phyloP scores from a whole-genome alignment of 2,113 vertebrate genomes.

The Eira barbara region DNA sequence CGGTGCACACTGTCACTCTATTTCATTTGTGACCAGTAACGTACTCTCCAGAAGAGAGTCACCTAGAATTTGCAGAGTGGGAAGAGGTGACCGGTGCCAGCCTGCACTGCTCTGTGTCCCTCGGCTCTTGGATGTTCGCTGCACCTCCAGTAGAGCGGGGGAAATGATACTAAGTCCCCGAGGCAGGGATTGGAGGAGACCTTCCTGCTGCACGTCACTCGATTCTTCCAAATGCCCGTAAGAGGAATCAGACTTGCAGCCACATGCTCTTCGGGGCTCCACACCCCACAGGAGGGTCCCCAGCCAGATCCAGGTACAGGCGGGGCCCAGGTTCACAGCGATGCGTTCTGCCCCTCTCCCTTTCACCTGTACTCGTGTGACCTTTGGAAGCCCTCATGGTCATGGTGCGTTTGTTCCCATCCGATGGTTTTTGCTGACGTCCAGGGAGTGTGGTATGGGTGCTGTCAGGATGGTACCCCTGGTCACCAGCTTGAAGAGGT shows the following conservation, averaged over 20 bases:
- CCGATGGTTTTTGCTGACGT: background rate
- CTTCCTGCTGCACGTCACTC: background rate
- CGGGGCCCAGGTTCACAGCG: rapidly evolving
- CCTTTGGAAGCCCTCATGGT: background rate
- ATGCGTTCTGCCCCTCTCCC: rapidly evolving
- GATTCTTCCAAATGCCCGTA: background rate
- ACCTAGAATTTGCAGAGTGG: background rate
- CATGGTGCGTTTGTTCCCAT: background rate
- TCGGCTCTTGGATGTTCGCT: background rate
- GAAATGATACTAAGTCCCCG: no score
- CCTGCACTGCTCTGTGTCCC: background rate
- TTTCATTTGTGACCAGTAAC: background rate
- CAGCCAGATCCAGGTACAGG: background rate
- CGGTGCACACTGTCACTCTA: background rate
- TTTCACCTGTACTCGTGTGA: background rate
- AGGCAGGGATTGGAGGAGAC: background rate
- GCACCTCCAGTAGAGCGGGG: no score
- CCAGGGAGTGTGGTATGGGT: rapidly evolving
- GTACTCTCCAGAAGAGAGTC: background rate
- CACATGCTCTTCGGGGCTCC: rapidly evolving
- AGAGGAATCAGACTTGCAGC: background rate
- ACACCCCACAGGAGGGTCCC: no score
- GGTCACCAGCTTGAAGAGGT: background rate
- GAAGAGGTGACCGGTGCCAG: background rate
- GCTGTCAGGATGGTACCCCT: background rate